phyloP scores from a whole-genome alignment of 2,888 invertebrate species.

The Pyrrhia umbra region DNA sequence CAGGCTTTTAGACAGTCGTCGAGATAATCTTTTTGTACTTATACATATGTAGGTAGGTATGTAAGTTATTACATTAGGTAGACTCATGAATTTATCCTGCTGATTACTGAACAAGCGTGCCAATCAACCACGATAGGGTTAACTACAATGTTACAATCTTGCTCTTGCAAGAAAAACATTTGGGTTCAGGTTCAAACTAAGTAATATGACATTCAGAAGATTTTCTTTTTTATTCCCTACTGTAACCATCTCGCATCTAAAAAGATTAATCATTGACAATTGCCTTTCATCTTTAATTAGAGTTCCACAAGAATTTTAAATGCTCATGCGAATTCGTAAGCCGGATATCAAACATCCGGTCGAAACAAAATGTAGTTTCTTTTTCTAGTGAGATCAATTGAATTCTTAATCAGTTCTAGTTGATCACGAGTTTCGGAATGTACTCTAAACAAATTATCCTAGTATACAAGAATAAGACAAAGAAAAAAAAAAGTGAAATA shows the following conservation, averaged over 20 bases:
- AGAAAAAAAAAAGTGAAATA: slow-evolving; percentile 23
- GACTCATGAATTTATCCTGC: too few species aligned
- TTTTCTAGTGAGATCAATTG: slow-evolving; percentile 13
- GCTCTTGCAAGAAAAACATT: too few species aligned
- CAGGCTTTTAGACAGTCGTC: too few species aligned
- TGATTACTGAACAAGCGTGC: too few species aligned
- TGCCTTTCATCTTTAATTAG: slow-evolving; percentile 30
- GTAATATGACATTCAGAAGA: too few species aligned
- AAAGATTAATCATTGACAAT: background rate
- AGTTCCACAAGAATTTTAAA: slow-evolving; percentile 8
- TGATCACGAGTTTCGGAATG: slow-evolving; percentile 28
- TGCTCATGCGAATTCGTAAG: slow-evolving; percentile 17
- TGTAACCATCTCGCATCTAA: background rate
- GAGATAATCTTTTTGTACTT: too few species aligned
- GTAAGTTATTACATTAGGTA: background rate
- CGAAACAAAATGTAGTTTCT: background rate
- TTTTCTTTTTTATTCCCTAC: too few species aligned
- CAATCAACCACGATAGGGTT: too few species aligned
- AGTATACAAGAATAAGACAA: background rate
- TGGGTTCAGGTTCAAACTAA: too few species aligned
- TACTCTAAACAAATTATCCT: slow-evolving; percentile 11
- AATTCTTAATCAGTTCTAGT: slow-evolving; percentile 25
- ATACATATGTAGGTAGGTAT: too few species aligned
- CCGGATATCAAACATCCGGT: slow-evolving; percentile 41
- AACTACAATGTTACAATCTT: too few species aligned